Base-by-base conservation (phyloP, 2,113 vertebrate genomes). In the Willisornis vidua region DNA sequence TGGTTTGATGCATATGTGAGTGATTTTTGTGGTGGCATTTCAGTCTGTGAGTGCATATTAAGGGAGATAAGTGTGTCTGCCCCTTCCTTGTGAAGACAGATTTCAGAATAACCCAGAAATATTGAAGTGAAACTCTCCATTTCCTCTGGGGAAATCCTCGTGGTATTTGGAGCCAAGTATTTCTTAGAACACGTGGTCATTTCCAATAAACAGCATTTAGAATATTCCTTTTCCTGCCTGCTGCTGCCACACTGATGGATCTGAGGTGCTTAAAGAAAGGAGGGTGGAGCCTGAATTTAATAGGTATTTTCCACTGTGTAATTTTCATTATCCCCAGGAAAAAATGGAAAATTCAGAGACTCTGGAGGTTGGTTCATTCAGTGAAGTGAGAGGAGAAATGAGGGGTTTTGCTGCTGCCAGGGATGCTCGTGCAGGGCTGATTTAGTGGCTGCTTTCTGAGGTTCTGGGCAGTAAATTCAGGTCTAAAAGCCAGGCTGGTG, bases 21-120 rank as follows among this genome's bases (percentile, higher is more conserved):
- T 82, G 70, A 16, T 31, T 55, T 89, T 55, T 87, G 78, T 51
- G 75, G 55, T 95, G 58, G 58, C 37, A 48, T 79, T 95, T 93
- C 71, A 19, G 1, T 67, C 70, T 76, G 10, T 29, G 52, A 33
- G 80, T 52, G 19, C 33, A 7, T 85, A 6, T 67, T 48, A 67
- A 62, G 65, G 63, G 54, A 86, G 63, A 25, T 85, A 86, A 48
- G 63, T 4, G 31, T 51, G 29, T 33, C 51, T 43, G 19, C 14
- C 29, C 28, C 8, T 78, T 26, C 19, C 48, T 65, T 35, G 18
- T 20, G n/a, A 51, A 37, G 62, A 28, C 31, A 67, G 14, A 18
- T 68, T 62, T 85, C 49, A 71, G 25, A 71, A 29, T 37, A 39
- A 46, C n/a, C 12, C 8, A 46, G 2, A 41, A 49, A 22, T 31